phyloP scores from a whole-genome alignment of 1,140 invertebrate species.

The Elymnias hypermnestra region DNA sequence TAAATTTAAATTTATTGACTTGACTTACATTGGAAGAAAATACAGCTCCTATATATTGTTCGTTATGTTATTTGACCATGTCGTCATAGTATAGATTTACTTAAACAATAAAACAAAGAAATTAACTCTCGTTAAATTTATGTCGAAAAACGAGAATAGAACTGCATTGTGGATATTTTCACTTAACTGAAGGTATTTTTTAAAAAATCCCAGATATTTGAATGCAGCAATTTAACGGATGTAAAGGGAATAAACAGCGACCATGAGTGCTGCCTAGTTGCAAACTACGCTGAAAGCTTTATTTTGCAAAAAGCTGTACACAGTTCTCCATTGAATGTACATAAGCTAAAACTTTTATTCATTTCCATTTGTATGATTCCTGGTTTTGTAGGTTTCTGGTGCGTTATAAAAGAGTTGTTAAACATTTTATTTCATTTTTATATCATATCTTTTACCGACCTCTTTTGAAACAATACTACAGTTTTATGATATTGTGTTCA shows the following conservation, averaged over 20 bases:
- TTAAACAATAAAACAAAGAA: too few species aligned
- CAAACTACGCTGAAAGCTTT: constrained; percentile 16
- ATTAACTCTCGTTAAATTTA: too few species aligned
- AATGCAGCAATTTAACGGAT: constrained; percentile 13
- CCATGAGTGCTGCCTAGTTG: constrained; percentile 8
- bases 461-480: not conserved
- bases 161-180: too few species aligned
- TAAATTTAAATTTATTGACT: too few species aligned
- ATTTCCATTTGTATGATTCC: not conserved
- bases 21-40: too few species aligned
- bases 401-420: constrained; percentile 8
- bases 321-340: not conserved
- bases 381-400: constrained; percentile 2
- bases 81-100: too few species aligned
- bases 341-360: constrained; percentile 1
- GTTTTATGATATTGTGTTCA: not conserved
- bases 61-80: too few species aligned
- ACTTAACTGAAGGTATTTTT: constrained; percentile 4
- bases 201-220: constrained; percentile 13
- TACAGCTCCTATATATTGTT: too few species aligned
- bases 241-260: constrained; percentile 13
- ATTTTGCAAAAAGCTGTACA: constrained; percentile 13
- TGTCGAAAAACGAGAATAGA: too few species aligned
- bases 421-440: constrained; percentile 3
- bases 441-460: not conserved